These are phyloP conservation scores for Planiliza haematocheilus DNA, from an alignment of 2,113 vertebrate species.

Conservation along the genomic window DNA sequence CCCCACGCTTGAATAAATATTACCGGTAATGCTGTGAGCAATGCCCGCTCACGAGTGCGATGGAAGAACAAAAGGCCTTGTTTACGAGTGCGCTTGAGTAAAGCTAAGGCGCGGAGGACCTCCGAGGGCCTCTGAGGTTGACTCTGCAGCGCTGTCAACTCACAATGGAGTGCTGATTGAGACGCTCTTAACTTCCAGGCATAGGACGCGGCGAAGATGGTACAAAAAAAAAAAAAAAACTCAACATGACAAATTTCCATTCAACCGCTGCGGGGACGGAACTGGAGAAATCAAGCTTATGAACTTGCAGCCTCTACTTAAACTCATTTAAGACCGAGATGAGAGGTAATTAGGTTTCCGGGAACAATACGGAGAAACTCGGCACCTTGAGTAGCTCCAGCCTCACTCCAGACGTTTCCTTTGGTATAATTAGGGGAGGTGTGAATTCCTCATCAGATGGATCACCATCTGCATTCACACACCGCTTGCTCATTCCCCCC, in stretches of 20 bases:
- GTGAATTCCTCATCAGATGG: constrained; percentile 82
- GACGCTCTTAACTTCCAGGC: constrained; percentile 67
- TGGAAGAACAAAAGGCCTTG: constrained; percentile 72
- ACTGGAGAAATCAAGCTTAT: constrained; percentile 59
- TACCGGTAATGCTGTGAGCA: constrained; percentile 65
- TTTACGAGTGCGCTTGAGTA: constrained; percentile 68
- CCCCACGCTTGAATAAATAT: constrained; percentile 77
- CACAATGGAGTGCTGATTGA: constrained; percentile 78
- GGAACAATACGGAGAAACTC: constrained; percentile 74
- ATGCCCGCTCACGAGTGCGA: constrained; percentile 51
- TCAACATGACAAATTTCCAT: constrained; percentile 37
- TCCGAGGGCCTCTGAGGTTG: constrained; percentile 41
- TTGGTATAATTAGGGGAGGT: constrained; percentile 74
- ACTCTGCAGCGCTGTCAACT: constrained; percentile 46
- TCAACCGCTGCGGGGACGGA: constrained; percentile 23
- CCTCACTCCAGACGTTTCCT: constrained; percentile 66
- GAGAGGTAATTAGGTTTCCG: constrained; percentile 80
- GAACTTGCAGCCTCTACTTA: constrained; percentile 72
- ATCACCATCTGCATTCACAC: constrained; percentile 75
- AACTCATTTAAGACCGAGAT: constrained; percentile 73
- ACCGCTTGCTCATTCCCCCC: constrained; percentile 34
- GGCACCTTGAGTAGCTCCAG: constrained; percentile 60
- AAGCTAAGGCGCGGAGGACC: constrained; percentile 25
- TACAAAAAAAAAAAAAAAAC: constrained; percentile 23
- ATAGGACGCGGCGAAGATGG: neutral